Conservation (phyloP, 2,888 invertebrate genomes). For the Heterodera filipjevi region DNA sequence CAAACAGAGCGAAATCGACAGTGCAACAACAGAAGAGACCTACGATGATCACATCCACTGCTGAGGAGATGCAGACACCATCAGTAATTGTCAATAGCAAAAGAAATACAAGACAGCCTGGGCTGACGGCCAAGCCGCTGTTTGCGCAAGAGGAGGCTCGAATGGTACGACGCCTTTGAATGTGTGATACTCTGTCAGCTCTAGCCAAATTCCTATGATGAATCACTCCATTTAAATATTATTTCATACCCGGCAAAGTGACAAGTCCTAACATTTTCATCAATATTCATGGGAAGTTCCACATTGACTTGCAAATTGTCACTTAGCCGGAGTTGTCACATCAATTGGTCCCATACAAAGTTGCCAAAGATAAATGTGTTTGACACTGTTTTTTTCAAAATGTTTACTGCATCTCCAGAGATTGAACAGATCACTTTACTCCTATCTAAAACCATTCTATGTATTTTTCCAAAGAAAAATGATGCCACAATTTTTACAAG, state of each 20-base stretch:
- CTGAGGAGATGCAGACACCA: not conserved
- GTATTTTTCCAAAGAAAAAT: not conserved
- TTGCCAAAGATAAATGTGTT: no score
- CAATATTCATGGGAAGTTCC: no score
- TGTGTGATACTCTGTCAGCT: no score
- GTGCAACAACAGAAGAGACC: not conserved
- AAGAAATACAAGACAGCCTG: not conserved
- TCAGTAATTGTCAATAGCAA: not conserved
- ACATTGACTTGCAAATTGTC: no score
- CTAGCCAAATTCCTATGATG: no score
- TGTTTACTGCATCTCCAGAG: no score
- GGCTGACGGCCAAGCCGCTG: conserved; percentile 14
- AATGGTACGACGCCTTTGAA: not conserved
- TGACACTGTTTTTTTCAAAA: no score
- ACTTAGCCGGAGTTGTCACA: no score
- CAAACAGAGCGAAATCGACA: not conserved
- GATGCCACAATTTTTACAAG: not conserved
- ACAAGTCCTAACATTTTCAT: no score
- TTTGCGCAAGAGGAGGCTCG: conserved; percentile 21
- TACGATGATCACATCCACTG: not conserved
- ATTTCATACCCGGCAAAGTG: no score
- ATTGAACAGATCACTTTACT: not conserved
- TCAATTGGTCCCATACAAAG: no score
- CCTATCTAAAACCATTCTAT: not conserved
- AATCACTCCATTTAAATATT: not conserved